These are phyloP conservation scores for Drosophila ambigua DNA, from an alignment of 1,140 invertebrate genomes.

Conservation along the genomic window DNA sequence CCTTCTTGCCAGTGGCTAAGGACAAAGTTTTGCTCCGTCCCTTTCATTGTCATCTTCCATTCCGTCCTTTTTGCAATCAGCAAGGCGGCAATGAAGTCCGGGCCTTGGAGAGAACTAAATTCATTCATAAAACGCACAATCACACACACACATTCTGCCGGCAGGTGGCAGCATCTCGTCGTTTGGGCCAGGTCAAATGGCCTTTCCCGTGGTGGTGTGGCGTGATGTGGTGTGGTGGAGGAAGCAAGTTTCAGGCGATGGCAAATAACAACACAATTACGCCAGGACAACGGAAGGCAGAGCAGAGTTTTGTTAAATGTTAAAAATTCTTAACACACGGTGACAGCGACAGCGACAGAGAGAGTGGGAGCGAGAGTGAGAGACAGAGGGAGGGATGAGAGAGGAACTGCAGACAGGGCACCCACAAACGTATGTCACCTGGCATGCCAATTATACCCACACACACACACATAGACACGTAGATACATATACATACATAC, in stretches of 20 bases:
- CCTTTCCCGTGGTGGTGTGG: conserved; percentile 33
- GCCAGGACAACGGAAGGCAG: conserved; percentile 28
- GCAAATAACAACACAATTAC: conserved; percentile 77
- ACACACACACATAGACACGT: not conserved
- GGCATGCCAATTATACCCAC: conserved; percentile 66
- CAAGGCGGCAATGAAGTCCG: conserved; percentile 24
- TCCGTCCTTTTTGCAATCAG: conserved; percentile 32
- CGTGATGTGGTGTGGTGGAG: not conserved
- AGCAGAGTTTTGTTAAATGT: conserved; percentile 61
- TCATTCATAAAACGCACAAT: conserved; percentile 72
- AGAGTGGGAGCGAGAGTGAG: not conserved
- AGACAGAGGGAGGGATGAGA: not conserved
- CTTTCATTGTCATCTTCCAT: conserved; percentile 60
- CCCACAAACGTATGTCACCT: conserved; percentile 52
- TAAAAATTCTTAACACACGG: conserved; percentile 55
- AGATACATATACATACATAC: too few relatives aligned
- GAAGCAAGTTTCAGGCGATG: conserved; percentile 12
- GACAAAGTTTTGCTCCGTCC: conserved; percentile 63
- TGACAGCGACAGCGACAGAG: not conserved
- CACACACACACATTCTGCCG: conserved; percentile 25
- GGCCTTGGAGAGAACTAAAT: conserved; percentile 50
- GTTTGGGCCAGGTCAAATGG: conserved; percentile 50
- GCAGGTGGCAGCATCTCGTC: conserved; percentile 15
- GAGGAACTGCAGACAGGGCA: not conserved
- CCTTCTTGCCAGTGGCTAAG: conserved; percentile 34